Conservation (phyloP, 1,140 invertebrate species). For the Drosophila sucinea region DNA sequence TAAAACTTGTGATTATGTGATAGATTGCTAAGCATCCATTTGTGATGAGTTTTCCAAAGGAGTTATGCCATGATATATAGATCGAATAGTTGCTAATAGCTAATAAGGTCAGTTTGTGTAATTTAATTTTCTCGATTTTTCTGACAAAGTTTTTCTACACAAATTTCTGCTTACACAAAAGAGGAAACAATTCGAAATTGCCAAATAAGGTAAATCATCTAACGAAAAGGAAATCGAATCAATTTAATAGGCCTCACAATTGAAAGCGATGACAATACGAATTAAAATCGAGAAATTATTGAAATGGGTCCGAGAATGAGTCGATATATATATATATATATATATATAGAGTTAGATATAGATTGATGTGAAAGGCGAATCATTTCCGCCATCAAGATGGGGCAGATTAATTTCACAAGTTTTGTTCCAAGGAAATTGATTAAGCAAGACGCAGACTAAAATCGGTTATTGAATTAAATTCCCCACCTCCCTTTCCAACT, state of each 20-base stretch:
- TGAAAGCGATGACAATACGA: slow-evolving; percentile 9
- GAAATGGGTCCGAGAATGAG: neutral
- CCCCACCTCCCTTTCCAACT: neutral
- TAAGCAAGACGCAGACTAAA: slow-evolving; percentile 28
- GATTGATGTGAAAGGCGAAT: neutral
- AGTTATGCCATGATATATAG: too few relatives aligned
- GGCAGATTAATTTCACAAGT: slow-evolving; percentile 12
- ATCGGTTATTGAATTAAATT: slow-evolving; percentile 46
- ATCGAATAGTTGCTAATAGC: too few relatives aligned
- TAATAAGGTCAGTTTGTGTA: too few relatives aligned
- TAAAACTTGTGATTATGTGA: too few relatives aligned
- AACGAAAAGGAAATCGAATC: slow-evolving; percentile 7
- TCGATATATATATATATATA: neutral
- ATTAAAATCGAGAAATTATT: slow-evolving; percentile 13
- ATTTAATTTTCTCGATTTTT: neutral
- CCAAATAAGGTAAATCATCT: slow-evolving; percentile 12
- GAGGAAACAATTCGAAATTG: neutral
- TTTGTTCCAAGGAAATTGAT: slow-evolving; percentile 29
- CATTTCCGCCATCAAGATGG: slow-evolving; percentile 7
- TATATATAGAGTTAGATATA: neutral
- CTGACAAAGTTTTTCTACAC: neutral
- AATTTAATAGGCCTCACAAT: slow-evolving; percentile 3
- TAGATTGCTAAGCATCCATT: too few relatives aligned
- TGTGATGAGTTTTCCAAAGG: too few relatives aligned
- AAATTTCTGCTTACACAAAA: neutral